These are phyloP conservation scores for Sebastes taczanowskii DNA, from an alignment of 2,797 vertebrate species.

Conservation along the genomic window DNA sequence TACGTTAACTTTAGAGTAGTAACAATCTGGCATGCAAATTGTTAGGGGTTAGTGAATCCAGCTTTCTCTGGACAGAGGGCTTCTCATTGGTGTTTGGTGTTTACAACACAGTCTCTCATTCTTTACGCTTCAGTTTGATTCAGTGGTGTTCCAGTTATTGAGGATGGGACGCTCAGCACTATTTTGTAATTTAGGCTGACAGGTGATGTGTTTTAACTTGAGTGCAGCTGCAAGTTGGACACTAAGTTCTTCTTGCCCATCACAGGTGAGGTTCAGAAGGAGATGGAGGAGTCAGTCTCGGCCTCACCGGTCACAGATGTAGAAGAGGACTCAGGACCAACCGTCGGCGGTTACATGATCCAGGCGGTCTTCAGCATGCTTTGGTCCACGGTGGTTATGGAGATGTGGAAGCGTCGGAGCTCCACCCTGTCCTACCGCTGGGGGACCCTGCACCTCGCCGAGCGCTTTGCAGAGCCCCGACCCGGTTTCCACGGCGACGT, in stretches of 20 bases:
- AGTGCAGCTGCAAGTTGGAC: neutral
- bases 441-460: constrained; percentile 79
- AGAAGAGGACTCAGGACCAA: constrained; percentile 39
- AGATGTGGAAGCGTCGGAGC: constrained; percentile 86
- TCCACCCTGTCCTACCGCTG: constrained; percentile 79
- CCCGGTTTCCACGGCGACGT: constrained; percentile 80
- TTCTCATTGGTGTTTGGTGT: too few species aligned
- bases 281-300: constrained; percentile 54
- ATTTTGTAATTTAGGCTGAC: too few species aligned
- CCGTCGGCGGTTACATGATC: constrained; percentile 78
- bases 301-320: neutral
- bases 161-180: too few species aligned
- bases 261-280: constrained; percentile 64
- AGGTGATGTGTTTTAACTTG: neutral
- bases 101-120: too few species aligned
- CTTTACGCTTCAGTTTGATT: too few species aligned
- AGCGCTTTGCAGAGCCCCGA: constrained; percentile 82
- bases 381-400: constrained; percentile 86
- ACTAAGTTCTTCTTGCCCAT: neutral
- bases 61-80: too few species aligned
- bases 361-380: constrained; percentile 86
- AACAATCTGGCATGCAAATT: too few species aligned
- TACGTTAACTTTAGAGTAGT: too few species aligned
- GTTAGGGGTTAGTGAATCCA: too few species aligned
- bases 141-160: too few species aligned